These are phyloP conservation scores for Ptychoptera contaminata DNA, from an alignment of 2,888 invertebrate species.

Conservation along the genomic window DNA sequence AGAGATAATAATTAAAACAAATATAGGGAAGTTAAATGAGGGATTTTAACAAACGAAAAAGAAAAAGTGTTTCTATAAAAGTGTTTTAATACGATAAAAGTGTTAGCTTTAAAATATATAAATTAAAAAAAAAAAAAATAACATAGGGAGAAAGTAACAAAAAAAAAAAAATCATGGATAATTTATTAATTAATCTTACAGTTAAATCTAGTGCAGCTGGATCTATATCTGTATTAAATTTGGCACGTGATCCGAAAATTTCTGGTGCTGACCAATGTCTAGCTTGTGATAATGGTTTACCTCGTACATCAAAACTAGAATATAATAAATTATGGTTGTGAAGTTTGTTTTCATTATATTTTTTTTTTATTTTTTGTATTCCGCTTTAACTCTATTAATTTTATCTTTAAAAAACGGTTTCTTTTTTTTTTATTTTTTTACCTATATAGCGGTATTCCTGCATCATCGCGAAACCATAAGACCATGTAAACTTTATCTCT, in stretches of 20 bases:
- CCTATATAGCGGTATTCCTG: slow-evolving; percentile 69
- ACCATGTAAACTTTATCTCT: slow-evolving; percentile 73
- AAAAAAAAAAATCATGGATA: neutral
- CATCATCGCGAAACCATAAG: slow-evolving; percentile 68
- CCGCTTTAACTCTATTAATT: neutral
- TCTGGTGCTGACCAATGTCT: slow-evolving; percentile 62
- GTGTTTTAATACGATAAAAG: neutral
- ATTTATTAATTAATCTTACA: slow-evolving; percentile 7
- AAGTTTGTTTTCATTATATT: neutral
- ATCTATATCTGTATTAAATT: slow-evolving; percentile 54
- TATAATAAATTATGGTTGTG: slow-evolving; percentile 8
- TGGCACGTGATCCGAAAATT: slow-evolving; percentile 62
- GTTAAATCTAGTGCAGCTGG: slow-evolving; percentile 57
- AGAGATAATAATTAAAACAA: neutral
- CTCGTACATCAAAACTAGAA: slow-evolving; percentile 66
- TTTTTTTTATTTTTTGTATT: neutral
- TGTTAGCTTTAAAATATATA: too few species aligned
- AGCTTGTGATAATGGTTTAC: slow-evolving; percentile 55
- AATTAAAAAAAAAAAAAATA: too few species aligned
- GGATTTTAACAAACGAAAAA: neutral
- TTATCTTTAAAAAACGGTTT: slow-evolving; percentile 23
- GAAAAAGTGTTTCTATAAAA: neutral
- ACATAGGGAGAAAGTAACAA: neutral
- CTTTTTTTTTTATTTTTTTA: slow-evolving; percentile 18
- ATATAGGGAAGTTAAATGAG: neutral